A percentile compares a stretch with the other conserved stretches of the same genome.
Evolutionary conservation across 53 echinoderm and acorn worm genomes (phyloP).

Genomic region (Astropecten irregularis): DNA sequence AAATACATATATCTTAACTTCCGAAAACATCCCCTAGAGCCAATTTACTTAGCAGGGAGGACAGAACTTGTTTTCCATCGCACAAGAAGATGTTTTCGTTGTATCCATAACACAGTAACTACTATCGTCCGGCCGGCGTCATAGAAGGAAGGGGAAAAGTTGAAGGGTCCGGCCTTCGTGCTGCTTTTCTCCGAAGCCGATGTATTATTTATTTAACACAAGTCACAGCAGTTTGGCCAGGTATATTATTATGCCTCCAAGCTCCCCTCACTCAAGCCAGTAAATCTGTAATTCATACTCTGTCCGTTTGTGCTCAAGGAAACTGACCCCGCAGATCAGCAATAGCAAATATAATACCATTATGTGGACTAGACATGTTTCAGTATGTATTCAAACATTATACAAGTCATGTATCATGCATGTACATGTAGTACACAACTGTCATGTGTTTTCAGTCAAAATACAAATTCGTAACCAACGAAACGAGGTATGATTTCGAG

Average conservation of each 20-base stretch:
- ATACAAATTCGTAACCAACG: too few relatives aligned
- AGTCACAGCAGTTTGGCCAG: not conserved
- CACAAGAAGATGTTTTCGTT: slow-evolving; percentile 7
- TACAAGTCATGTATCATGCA: too few relatives aligned
- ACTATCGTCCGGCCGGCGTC: not conserved
- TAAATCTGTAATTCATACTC: slow-evolving; percentile 25
- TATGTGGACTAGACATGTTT: too few relatives aligned
- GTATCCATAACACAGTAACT: not conserved
- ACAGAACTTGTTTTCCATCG: slow-evolving; percentile 24
- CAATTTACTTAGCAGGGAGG: not conserved
- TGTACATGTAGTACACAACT: too few relatives aligned
- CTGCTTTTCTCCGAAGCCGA: not conserved
- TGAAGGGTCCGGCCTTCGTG: not conserved
- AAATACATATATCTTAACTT: too few relatives aligned
- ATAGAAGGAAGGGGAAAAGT: not conserved
- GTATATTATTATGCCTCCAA: slow-evolving; percentile 26
- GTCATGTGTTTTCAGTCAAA: too few relatives aligned
- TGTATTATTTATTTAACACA: slow-evolving; percentile 26
- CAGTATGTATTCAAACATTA: too few relatives aligned
- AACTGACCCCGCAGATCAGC: not conserved
- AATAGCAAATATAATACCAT: too few relatives aligned
- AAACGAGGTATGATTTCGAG: too few relatives aligned
- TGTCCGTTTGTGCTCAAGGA: not conserved
- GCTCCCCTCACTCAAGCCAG: slow-evolving; percentile 6
- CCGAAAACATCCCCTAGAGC: not conserved